Evolutionary conservation across 64 coral and sea anemone genomes (phyloP).

Genomic region (Platygyra sinensis): DNA sequence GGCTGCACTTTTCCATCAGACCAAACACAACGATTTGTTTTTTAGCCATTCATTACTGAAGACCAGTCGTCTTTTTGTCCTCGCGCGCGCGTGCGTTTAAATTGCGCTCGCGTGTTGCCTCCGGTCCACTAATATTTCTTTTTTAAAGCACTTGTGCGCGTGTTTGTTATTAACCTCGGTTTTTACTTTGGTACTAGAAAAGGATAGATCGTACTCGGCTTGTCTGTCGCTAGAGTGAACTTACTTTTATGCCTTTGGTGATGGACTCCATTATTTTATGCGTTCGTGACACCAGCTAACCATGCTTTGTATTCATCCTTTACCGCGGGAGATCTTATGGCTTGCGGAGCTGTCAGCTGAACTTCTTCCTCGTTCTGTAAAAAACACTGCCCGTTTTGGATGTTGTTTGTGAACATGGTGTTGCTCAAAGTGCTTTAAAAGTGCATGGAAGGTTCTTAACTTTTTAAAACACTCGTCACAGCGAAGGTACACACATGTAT

Average conservation of each 20-base stretch:
- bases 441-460: conserved; percentile 55
- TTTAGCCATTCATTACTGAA: no score
- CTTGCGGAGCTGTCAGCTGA: conserved; percentile 6
- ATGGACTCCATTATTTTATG: conserved; percentile 40
- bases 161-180: no score
- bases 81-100: no score
- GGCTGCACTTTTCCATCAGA: no score
- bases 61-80: no score
- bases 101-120: no score
- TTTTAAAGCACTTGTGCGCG: no score
- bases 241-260: conserved; percentile 55
- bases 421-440: conserved; percentile 60
- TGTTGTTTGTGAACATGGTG: neutral
- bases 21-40: no score
- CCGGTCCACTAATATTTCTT: no score
- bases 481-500: conserved; percentile 20
- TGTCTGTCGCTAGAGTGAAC: conserved; percentile 34
- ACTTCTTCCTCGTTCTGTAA: conserved; percentile 34
- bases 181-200: no score
- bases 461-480: conserved; percentile 48
- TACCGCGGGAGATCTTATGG: conserved; percentile 19
- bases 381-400: conserved; percentile 29
- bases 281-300: conserved; percentile 40
- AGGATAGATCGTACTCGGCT: no score
- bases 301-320: conserved; percentile 32